Evolutionary conservation across 2,888 invertebrate genomes (phyloP), one percentile per base, ranked within the genome.

Genomic region (Troides oblongomaculatus): DNA sequence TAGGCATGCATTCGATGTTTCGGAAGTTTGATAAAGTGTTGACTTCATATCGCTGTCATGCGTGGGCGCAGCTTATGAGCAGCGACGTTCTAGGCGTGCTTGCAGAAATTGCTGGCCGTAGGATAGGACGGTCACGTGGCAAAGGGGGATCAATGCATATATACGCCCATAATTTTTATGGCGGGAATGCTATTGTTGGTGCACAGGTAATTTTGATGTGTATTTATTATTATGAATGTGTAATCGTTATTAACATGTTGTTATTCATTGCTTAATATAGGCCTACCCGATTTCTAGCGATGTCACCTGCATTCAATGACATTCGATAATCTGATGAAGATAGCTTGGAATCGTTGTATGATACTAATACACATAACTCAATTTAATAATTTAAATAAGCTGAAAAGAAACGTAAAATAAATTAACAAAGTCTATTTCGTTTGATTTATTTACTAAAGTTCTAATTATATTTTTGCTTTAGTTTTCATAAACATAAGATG

Each of bases 131-230:
- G 89, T 97, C 98, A 0, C 94, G 96, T 67, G 99, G 99, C 66
- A 99, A 99, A 89, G 99, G 99, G 59, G 99, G 99, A 68, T 99
- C 99, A 60, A 99, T 99, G 99, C 99, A 99, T 88, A 96, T 99
- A 96, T 99, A 99, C 80, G 90, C 94, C 0, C 93, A 94, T 62
- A 97, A 98, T 85, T 99, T 99, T 92, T 99, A 96, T 83, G 97
- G 97, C 68, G 99, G 99, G 70, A 99, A 99, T 84, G 99, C 99
- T 60, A 99, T 99, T 82, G 99, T 99, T 21, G 99, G 99, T 39
- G 99, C 99, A 67, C 99, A 99, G 94, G 98, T 98, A 79, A 60
- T 60, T 71, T 81, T 76, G 39, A 62, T 59, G n/a, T 57, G 53
- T 68, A 61, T 50, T 10, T 53, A 64, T 58, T 39, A 30, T 61